Base-by-base conservation (phyloP, 2,888 invertebrate genomes). In the Odontocolon sp. region DNA sequence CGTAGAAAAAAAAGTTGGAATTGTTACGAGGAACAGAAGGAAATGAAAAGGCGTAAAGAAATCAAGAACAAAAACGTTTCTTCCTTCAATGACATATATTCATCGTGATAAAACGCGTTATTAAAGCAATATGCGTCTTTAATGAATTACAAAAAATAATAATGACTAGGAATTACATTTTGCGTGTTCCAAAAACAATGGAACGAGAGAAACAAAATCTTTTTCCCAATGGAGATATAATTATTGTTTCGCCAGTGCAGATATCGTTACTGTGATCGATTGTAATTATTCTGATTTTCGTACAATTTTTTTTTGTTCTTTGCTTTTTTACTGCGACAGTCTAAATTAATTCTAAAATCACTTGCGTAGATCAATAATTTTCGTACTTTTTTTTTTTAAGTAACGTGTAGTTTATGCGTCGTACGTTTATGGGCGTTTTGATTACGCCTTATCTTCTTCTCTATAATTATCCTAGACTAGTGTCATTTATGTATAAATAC, bases 61-160 rank as follows among this genome's bases (percentile, higher is more conserved):
- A 3, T 23, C 4, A 21, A 31, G 3, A 14, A 33, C 14, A 11
- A 67, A 61, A 40, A 38, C 18, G 14, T 36, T 68, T 21, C 33
- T 71, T 77, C 63, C 52, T 72, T 72, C 72, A 68, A 68, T 64
- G 72, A 68, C 68, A 64, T 77, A 72, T 77, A 77, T 72, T 77
- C 36, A 52, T 56, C 50, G 28, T 63, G 36, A 64, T 57, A 72
- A 72, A 72, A 68, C 52, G 50, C 63, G 36, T 11, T 36, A 28
- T 57, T 45, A 69, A 52, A 5, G n/a, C 16, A 52, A 23, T 18
- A 69, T 31, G 38, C 36, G 40, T 67, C 45, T 42, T 56, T 45
- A 18, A 52, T 45, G 33, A 33, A 26, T 38, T 38, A 57, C 23
- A 40, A 38, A 45, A 61, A 66, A 33, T 40, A 47, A 16, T 38